Conservation (phyloP, 2,113 vertebrate species). For the rabbit (Oryctolagus cuniculus) region DNA sequence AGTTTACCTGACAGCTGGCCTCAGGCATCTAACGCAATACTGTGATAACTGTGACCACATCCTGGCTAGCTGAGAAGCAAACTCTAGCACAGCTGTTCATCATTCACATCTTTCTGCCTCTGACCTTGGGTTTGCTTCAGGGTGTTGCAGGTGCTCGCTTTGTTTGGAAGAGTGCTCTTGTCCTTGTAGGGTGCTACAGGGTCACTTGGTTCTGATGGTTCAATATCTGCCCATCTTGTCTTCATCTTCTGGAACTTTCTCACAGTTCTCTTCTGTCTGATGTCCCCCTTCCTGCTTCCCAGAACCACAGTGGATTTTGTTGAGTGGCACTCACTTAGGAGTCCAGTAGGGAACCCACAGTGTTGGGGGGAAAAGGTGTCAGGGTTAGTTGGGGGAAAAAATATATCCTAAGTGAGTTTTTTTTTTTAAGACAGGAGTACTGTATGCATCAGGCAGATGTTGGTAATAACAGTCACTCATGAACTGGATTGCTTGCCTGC, state of each 20-base stretch:
- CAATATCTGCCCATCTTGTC: neutral
- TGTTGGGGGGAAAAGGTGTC: neutral
- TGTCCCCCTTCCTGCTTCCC: neutral
- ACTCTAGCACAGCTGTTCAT: too few relatives aligned
- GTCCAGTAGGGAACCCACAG: neutral
- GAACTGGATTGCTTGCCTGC: neutral
- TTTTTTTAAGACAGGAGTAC: neutral
- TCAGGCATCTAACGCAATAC: neutral
- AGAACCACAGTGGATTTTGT: neutral
- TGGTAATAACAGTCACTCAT: neutral
- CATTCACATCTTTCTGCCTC: neutral
- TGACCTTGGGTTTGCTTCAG: neutral
- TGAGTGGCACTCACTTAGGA: neutral
- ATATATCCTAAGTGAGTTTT: neutral
- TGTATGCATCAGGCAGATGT: accelerated
- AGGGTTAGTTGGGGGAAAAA: neutral
- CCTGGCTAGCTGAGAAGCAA: neutral
- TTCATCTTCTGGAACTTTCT: neutral
- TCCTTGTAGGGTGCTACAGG: neutral
- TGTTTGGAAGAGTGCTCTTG: neutral
- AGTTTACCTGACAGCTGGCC: neutral
- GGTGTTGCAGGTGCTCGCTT: neutral
- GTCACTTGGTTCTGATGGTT: neutral
- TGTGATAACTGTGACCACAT: neutral
- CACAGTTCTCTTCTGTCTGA: neutral